Conservation (phyloP, 2,888 invertebrate genomes). For the Ecdyonurus torrentis region DNA sequence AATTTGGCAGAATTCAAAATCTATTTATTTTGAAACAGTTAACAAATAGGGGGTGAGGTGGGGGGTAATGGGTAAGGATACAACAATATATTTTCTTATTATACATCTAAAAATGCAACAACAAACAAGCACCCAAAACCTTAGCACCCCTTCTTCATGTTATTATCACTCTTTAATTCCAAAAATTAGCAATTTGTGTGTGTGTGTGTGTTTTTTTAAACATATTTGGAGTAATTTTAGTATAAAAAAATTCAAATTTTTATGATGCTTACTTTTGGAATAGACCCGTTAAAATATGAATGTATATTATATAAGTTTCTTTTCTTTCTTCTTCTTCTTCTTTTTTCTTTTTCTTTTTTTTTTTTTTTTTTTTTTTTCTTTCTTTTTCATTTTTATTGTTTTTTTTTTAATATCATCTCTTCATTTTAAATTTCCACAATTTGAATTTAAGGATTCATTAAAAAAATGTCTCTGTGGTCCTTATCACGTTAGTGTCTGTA, state of each 20-base stretch:
- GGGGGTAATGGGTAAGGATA: not conserved
- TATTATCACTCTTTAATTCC: not conserved
- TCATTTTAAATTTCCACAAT: too few relatives aligned
- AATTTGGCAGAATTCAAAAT: not conserved
- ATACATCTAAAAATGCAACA: not conserved
- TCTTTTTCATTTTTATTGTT: not conserved
- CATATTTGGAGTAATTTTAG: not conserved
- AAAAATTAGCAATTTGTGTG: not conserved
- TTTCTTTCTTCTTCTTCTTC: too few relatives aligned
- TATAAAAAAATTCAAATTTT: not conserved
- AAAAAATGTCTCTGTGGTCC: not conserved
- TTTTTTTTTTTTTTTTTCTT: too few relatives aligned
- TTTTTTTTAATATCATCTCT: not conserved
- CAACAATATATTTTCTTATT: not conserved
- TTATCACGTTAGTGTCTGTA: not conserved
- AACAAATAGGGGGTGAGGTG: not conserved
- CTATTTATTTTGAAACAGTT: not conserved
- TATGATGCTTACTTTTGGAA: not conserved
- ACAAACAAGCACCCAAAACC: not conserved
- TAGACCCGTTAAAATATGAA: too few relatives aligned
- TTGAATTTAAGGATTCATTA: too few relatives aligned
- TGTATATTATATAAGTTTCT: too few relatives aligned
- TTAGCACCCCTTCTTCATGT: not conserved
- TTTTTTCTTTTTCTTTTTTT: too few relatives aligned
- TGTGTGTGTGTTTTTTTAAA: too few relatives aligned